A percentile compares a stretch with the other conserved stretches of the same genome.
Evolutionary conservation across 2,113 vertebrate species (phyloP).

Genomic region (Bufo gargarizans): DNA sequence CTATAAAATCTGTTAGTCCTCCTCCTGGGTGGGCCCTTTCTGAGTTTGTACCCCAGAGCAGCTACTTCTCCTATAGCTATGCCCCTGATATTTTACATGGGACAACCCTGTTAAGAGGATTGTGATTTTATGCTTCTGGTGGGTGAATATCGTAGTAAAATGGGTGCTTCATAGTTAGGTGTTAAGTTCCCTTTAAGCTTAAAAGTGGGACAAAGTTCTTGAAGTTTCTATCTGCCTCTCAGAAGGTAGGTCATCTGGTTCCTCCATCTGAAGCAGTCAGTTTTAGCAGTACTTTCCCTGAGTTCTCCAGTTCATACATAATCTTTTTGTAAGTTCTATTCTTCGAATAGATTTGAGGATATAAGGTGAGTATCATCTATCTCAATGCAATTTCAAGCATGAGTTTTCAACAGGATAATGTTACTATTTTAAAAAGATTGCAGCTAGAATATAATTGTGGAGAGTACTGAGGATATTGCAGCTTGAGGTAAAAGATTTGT

Average conservation of each 20-base stretch:
- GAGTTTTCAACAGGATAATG: conserved; percentile 28
- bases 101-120: no score
- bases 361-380: background rate
- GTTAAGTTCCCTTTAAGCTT: background rate
- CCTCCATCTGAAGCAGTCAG: background rate
- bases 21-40: no score
- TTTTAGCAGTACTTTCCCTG: background rate
- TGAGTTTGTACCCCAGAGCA: no score
- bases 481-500: background rate
- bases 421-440: conserved; percentile 25
- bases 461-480: background rate
- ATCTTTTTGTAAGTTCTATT: conserved; percentile 9
- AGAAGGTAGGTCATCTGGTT: background rate
- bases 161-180: no score
- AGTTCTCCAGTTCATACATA: background rate
- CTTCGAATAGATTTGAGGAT: background rate
- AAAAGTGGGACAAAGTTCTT: background rate
- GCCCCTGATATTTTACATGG: no score
- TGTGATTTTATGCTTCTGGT: no score
- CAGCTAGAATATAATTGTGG: background rate
- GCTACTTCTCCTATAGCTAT: no score
- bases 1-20: no score
- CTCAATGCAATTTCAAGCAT: conserved; percentile 23
- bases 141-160: no score
- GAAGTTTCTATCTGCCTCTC: background rate